phyloP scores from a whole-genome alignment of 2,888 invertebrate genomes.

The Macrosoma leucophasiata region DNA sequence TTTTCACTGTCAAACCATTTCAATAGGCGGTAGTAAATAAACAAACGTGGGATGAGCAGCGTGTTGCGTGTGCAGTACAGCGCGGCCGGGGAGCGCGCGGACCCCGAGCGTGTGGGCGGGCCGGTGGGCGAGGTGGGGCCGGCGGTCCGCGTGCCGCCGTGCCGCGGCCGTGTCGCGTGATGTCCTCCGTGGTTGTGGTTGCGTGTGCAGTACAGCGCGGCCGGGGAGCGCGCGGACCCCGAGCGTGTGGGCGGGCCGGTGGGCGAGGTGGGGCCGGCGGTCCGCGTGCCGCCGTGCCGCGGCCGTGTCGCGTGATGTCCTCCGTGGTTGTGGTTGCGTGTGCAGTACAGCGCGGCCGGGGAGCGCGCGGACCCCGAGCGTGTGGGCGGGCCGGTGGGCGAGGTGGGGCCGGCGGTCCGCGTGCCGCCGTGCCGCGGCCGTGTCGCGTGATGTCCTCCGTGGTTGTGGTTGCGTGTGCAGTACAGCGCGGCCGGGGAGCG shows the following conservation, averaged over 20 bases:
- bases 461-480: too few species aligned
- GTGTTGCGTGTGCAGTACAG: too few species aligned
- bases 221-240: constrained; percentile 79
- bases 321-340: too few species aligned
- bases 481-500: constrained; percentile 77
- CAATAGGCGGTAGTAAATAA: too few species aligned
- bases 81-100: constrained; percentile 77
- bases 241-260: constrained; percentile 88
- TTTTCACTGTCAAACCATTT: too few species aligned
- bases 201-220: constrained; percentile 79
- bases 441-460: too few species aligned
- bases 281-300: too few species aligned
- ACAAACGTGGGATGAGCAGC: too few species aligned
- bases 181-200: too few species aligned
- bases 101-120: constrained; percentile 88
- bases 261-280: constrained; percentile 85
- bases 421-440: too few species aligned
- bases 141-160: constrained; percentile 82
- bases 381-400: constrained; percentile 85
- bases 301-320: too few species aligned
- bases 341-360: constrained; percentile 77
- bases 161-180: too few species aligned
- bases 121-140: constrained; percentile 89
- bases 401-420: constrained; percentile 87
- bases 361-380: constrained; percentile 85